Evolutionary conservation across 2,113 vertebrate genomes (phyloP).

Genomic region (Procavia capensis): DNA sequence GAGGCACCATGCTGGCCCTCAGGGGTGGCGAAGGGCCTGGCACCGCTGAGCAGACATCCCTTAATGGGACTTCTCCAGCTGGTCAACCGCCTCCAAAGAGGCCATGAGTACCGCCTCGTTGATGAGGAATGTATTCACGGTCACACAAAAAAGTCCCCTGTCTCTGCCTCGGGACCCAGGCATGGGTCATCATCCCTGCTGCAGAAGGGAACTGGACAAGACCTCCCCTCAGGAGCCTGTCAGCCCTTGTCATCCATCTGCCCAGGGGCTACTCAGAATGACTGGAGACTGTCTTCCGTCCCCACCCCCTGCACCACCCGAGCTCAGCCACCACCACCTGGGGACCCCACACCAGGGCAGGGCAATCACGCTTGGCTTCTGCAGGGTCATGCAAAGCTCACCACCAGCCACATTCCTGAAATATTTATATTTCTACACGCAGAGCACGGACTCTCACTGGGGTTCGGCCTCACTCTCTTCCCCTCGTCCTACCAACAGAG

Average conservation of each 20-base stretch:
- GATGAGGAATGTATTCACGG: constrained; percentile 67
- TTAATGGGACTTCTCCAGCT: constrained; percentile 63
- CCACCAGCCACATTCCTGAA: constrained; percentile 68
- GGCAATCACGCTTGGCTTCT: constrained; percentile 74
- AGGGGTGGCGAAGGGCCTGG: constrained; percentile 42
- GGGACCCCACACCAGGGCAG: constrained; percentile 63
- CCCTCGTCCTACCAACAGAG: not conserved
- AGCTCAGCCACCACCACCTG: constrained; percentile 57
- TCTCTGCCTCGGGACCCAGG: constrained; percentile 55
- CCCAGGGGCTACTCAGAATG: constrained; percentile 77
- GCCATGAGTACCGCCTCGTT: constrained; percentile 64
- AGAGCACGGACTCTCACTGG: not conserved
- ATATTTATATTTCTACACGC: constrained; percentile 54
- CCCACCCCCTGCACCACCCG: not conserved
- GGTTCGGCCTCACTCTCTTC: not conserved
- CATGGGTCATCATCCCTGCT: constrained; percentile 80
- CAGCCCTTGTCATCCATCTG: constrained; percentile 83
- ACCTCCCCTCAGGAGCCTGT: constrained; percentile 82
- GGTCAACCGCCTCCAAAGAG: constrained; percentile 73
- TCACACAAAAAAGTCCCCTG: constrained; percentile 50
- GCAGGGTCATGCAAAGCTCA: constrained; percentile 64
- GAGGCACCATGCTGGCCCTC: constrained; percentile 50
- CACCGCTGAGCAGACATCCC: constrained; percentile 41
- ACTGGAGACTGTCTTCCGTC: constrained; percentile 72
- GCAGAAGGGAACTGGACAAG: constrained; percentile 73